A percentile compares a stretch with the other conserved stretches of the same genome.
phyloP scores from a whole-genome alignment of 1,140 invertebrate species.

The Drosophila ambigua region DNA sequence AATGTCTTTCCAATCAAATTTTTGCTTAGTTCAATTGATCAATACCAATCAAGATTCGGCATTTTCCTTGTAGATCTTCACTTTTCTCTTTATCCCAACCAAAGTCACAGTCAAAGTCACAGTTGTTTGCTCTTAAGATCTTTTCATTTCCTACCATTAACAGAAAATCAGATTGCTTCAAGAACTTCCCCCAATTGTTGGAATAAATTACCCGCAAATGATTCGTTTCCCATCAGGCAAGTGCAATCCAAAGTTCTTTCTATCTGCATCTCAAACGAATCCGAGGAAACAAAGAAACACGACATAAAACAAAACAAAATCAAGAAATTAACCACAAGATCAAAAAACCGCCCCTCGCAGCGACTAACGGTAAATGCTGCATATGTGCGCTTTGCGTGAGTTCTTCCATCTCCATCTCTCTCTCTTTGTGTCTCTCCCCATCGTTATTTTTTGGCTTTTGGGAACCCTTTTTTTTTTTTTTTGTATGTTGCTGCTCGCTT shows the following conservation, averaged over 20 bases:
- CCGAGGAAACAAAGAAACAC: constrained; percentile 27
- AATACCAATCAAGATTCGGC: no score
- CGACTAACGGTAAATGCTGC: constrained; percentile 76
- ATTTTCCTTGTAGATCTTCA: no score
- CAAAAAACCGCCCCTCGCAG: constrained; percentile 46
- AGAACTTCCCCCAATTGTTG: constrained; percentile 20
- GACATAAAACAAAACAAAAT: constrained; percentile 27
- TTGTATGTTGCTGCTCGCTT: constrained; percentile 21
- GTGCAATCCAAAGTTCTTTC: constrained; percentile 27
- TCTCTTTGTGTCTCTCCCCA: neutral
- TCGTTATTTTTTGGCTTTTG: constrained; percentile 16
- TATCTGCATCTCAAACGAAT: constrained; percentile 38
- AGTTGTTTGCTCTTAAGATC: neutral
- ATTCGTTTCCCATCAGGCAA: constrained; percentile 49
- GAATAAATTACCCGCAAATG: constrained; percentile 30
- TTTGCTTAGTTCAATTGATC: no score
- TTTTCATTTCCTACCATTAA: neutral
- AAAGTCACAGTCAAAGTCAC: no score
- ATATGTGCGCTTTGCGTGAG: constrained; percentile 62
- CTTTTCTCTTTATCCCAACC: no score
- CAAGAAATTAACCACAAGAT: constrained; percentile 49
- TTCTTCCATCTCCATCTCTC: constrained; percentile 9
- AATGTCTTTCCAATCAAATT: no score
- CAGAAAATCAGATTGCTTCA: neutral
- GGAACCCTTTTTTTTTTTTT: constrained; percentile 62